Evolutionary conservation across 2,888 invertebrate species (phyloP), one percentile per base, ranked within the genome.

Genomic region (Philaethria dido): DNA sequence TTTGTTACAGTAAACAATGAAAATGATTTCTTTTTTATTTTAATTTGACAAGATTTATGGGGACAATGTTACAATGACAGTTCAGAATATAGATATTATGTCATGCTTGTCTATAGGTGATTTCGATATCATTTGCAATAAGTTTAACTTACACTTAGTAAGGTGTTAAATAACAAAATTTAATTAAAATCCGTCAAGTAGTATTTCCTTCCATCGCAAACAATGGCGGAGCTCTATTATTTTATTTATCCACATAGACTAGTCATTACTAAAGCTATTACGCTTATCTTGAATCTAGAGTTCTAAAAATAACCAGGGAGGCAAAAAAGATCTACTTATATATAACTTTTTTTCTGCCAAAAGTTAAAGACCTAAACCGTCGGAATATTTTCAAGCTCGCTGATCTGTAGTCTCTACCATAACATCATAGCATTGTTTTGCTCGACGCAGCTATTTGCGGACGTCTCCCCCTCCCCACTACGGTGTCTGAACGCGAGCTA

Each of bases 401-500:
- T 80, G 79, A 83, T 80, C 81, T 81, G 79, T 80, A 82, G 83
- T 80, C 81, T 80, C 79, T 80, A 82, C 82, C 82, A 84, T 88
- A 88, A 90, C 90, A 91, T 91, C 87, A 89, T 89, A 83, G 88
- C 82, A 91, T 92, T 91, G 91, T 91, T 92, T 91, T 90, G 90
- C 84, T 90, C 88, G 80, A 77, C 80, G 87, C 83, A 82, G 90
- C 91, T 91, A 92, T 92, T 92, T 92, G 88, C 85, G 91, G 89
- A 86, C 76, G 77, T 74, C 73, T 71, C 69, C 66, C 72, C 64
- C 74, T 73, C 75, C 74, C 75, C 84, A 78, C 84, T 83, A 84
- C 87, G 84, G 86, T 87, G 85, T 83, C 89, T 89, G 88, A 85
- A 86, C 87, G 86, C 82, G 87, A 85, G 89, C 90, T 88, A 92